Evolutionary conservation across 2,888 invertebrate genomes (phyloP).

Genomic region (Folsomia manolachei): DNA sequence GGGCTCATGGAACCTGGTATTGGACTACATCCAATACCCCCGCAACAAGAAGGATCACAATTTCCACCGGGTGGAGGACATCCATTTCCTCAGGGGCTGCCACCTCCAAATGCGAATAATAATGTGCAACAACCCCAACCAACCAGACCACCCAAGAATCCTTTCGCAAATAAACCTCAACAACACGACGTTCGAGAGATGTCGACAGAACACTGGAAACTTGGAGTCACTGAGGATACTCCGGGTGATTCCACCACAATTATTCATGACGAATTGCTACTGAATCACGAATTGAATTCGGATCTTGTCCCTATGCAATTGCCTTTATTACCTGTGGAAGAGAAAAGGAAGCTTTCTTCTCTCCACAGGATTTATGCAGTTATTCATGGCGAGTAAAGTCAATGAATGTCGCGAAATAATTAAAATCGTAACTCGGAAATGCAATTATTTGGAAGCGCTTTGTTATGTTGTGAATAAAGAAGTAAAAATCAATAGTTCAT

Average conservation of each 20-base stretch:
- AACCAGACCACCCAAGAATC: background rate
- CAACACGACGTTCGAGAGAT: background rate
- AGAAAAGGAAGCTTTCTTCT: background rate
- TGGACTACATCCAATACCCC: background rate
- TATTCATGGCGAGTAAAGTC: too few relatives aligned
- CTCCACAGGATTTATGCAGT: background rate
- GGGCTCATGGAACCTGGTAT: too few relatives aligned
- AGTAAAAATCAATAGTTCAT: too few relatives aligned
- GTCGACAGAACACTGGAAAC: background rate
- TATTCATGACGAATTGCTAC: background rate
- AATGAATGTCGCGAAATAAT: too few relatives aligned
- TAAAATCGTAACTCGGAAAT: too few relatives aligned
- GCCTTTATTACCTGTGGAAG: background rate
- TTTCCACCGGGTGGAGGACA: background rate
- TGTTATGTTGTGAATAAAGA: too few relatives aligned
- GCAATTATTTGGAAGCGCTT: too few relatives aligned
- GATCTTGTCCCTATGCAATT: background rate
- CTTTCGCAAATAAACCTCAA: conserved; percentile 2
- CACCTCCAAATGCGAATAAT: background rate
- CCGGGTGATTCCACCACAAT: background rate
- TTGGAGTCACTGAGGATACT: background rate
- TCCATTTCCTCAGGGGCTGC: background rate
- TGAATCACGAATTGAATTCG: background rate
- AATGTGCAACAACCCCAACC: background rate
- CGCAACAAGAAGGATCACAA: background rate